These are phyloP conservation scores for Philaethria dido DNA, from an alignment of 2,888 invertebrate genomes.

Conservation along the genomic window DNA sequence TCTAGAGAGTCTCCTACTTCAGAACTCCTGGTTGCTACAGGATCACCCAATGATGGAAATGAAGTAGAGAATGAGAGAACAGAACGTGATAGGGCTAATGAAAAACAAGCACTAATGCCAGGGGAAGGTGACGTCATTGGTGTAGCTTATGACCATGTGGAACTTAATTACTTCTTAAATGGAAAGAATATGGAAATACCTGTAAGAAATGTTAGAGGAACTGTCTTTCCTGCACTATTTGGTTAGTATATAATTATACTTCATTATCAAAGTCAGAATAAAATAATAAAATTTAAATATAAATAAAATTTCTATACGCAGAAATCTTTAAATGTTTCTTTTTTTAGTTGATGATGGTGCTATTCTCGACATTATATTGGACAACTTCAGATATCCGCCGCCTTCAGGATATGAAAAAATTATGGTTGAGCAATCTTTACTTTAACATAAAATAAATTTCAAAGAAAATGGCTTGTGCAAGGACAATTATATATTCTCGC, in stretches of 20 bases:
- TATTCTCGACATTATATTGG: slow-evolving; percentile 96
- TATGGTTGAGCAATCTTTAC: slow-evolving; percentile 97
- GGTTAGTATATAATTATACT: slow-evolving; percentile 85
- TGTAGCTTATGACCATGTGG: slow-evolving; percentile 97
- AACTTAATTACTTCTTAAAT: slow-evolving; percentile 97
- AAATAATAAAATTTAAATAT: too few relatives aligned
- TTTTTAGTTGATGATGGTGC: slow-evolving; percentile 98
- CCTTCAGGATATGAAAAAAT: slow-evolving; percentile 96
- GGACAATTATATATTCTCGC: slow-evolving; percentile 45
- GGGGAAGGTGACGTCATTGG: slow-evolving; percentile 98
- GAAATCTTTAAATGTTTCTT: background rate
- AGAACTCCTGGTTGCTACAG: slow-evolving; percentile 71
- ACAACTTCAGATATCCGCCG: slow-evolving; percentile 92
- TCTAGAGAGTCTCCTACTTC: slow-evolving; percentile 73
- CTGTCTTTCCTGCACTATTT: slow-evolving; percentile 95
- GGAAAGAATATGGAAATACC: slow-evolving; percentile 94
- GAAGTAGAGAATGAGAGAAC: slow-evolving; percentile 64
- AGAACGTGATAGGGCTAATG: slow-evolving; percentile 57
- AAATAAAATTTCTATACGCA: too few relatives aligned
- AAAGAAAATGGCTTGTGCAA: slow-evolving; percentile 46
- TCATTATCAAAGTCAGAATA: too few relatives aligned
- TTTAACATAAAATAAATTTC: slow-evolving; percentile 85
- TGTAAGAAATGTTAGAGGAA: slow-evolving; percentile 94
- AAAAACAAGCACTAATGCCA: slow-evolving; percentile 78
- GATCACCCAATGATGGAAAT: slow-evolving; percentile 62